Conservation (phyloP, 2,888 invertebrate species). For the Maniola hyperantus region DNA sequence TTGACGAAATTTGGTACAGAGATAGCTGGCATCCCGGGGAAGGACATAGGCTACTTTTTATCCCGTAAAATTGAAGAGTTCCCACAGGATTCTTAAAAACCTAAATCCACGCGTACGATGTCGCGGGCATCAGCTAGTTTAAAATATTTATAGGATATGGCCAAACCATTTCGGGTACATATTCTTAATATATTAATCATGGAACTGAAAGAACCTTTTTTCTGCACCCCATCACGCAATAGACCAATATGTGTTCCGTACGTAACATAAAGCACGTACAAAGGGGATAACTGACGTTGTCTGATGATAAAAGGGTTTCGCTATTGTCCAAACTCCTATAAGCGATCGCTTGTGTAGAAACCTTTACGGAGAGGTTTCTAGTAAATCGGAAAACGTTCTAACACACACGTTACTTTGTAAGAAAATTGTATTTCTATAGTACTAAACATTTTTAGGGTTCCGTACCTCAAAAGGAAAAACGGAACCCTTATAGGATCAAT, state of each 20-base stretch:
- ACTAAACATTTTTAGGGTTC: background rate
- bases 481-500: too few relatives aligned
- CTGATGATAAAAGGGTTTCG: constrained; percentile 30
- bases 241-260: constrained; percentile 40
- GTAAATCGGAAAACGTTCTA: background rate
- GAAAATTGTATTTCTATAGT: background rate
- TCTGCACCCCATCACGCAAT: constrained; percentile 15
- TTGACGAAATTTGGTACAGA: too few relatives aligned
- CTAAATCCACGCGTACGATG: too few relatives aligned
- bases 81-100: too few relatives aligned
- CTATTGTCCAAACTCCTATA: constrained; percentile 2
- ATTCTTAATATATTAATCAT: background rate
- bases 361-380: background rate
- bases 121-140: too few relatives aligned
- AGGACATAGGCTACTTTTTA: too few relatives aligned
- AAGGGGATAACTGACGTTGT: constrained; percentile 62
- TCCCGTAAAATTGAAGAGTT: too few relatives aligned
- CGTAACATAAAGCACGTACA: constrained; percentile 62
- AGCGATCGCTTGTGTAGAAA: constrained; percentile 1
- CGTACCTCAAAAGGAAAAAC: too few relatives aligned
- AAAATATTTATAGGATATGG: too few relatives aligned
- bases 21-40: too few relatives aligned
- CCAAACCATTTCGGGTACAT: too few relatives aligned
- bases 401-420: background rate
- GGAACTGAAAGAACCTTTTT: background rate